Evolutionary conservation across 2,113 vertebrate genomes (phyloP).

Genomic region (Ammodramus savannarum): DNA sequence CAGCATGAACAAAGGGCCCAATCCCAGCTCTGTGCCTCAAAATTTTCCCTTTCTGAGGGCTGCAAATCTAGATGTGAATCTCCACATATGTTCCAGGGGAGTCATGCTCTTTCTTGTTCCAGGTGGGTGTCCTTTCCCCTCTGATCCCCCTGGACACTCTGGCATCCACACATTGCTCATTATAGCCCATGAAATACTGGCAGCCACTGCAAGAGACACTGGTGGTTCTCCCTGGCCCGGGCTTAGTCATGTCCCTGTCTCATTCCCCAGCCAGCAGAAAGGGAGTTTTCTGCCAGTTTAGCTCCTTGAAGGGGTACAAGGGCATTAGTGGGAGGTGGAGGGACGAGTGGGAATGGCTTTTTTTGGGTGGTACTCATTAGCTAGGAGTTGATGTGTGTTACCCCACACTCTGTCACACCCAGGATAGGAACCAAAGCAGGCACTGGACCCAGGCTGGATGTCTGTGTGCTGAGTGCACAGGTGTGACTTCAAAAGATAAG

Average conservation of each 20-base stretch:
- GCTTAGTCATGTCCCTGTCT: not conserved
- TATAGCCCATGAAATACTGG: not conserved
- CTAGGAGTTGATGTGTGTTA: not conserved
- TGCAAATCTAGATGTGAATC: not conserved
- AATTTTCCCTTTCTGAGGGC: not conserved
- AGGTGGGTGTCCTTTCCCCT: not conserved
- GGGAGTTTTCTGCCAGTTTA: not conserved
- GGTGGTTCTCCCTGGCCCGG: not conserved
- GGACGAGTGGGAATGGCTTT: not conserved
- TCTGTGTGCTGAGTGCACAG: not conserved
- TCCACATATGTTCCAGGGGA: not conserved
- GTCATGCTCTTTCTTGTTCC: not conserved
- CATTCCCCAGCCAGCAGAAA: not conserved
- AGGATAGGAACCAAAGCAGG: not conserved
- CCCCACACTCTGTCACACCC: not conserved
- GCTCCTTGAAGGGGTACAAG: not conserved
- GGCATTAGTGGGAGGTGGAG: not conserved
- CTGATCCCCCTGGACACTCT: not conserved
- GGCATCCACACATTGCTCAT: not conserved
- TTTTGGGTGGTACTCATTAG: not conserved
- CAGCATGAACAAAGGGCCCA: not conserved
- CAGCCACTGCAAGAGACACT: rapidly evolving
- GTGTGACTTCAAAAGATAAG: not conserved
- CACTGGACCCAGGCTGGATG: not conserved
- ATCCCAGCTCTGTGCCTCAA: not conserved